Percentiles rank a stretch among this genome's conserved stretches.
phyloP scores from a whole-genome alignment of 2,113 vertebrate genomes.

The Recurvirostra avosetta region DNA sequence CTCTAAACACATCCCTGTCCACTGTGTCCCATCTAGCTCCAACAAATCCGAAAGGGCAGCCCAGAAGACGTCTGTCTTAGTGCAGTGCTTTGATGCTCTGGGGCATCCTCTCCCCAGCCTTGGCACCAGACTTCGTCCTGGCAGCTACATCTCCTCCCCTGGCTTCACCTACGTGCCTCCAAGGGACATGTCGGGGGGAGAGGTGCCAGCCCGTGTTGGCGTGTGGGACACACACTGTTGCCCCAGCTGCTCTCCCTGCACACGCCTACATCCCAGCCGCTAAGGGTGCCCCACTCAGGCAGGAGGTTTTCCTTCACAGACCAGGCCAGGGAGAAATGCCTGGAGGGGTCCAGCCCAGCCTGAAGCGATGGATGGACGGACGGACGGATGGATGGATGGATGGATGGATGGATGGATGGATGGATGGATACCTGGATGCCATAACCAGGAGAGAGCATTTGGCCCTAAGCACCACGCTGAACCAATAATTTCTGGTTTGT shows the following conservation, averaged over 20 bases:
- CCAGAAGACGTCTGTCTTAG: background rate
- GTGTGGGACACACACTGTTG: fast-evolving
- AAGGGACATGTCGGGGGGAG: fast-evolving
- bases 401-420: background rate
- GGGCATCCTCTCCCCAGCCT: background rate
- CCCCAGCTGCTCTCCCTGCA: background rate
- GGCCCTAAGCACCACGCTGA: background rate
- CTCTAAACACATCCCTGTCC: background rate
- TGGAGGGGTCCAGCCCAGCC: background rate
- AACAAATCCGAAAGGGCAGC: background rate
- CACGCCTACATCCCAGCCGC: fast-evolving
- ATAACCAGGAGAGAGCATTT: fast-evolving
- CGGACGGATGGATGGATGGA: background rate
- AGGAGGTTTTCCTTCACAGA: background rate
- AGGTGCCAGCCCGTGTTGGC: background rate
- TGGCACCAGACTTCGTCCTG: too few species aligned
- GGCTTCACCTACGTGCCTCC: background rate
- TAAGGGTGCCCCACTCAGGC: too few species aligned
- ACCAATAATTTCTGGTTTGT: background rate
- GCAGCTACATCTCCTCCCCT: background rate
- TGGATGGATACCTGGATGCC: background rate
- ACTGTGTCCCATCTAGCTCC: background rate
- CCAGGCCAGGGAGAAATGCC: background rate
- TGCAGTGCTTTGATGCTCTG: background rate
- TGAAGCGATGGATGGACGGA: background rate